A percentile compares a stretch with the other conserved stretches of the same genome.
Evolutionary conservation across 2,113 vertebrate species (phyloP).

Genomic region (Mobula hypostoma): DNA sequence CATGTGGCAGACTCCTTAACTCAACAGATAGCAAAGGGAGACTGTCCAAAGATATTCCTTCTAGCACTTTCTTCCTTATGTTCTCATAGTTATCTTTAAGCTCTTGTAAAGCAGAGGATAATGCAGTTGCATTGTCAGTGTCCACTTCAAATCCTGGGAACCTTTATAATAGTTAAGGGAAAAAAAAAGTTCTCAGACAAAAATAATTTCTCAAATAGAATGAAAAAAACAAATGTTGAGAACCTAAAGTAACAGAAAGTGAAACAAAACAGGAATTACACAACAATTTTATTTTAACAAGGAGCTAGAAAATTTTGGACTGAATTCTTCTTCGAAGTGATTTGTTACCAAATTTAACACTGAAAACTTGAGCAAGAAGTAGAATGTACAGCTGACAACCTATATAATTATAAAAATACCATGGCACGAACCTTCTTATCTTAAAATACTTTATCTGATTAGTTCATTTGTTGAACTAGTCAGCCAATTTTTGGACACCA

Average conservation of each 20-base stretch:
- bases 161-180: background rate
- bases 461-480: background rate
- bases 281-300: background rate
- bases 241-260: background rate
- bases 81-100: slow-evolving; percentile 48
- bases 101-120: slow-evolving; percentile 45
- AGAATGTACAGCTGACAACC: background rate
- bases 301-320: background rate
- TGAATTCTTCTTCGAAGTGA: background rate
- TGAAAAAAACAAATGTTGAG: background rate
- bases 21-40: slow-evolving; percentile 52
- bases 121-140: slow-evolving; percentile 42
- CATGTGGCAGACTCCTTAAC: slow-evolving; percentile 42
- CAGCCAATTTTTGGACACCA: background rate
- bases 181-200: background rate
- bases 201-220: background rate
- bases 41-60: slow-evolving; percentile 47
- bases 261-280: background rate
- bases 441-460: background rate
- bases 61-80: slow-evolving; percentile 47
- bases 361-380: background rate
- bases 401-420: background rate
- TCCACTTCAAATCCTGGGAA: background rate
- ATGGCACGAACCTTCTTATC: background rate
- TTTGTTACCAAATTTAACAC: background rate